Base-by-base conservation (phyloP, 2,797 vertebrate species). In the Acanthopagrus latus region DNA sequence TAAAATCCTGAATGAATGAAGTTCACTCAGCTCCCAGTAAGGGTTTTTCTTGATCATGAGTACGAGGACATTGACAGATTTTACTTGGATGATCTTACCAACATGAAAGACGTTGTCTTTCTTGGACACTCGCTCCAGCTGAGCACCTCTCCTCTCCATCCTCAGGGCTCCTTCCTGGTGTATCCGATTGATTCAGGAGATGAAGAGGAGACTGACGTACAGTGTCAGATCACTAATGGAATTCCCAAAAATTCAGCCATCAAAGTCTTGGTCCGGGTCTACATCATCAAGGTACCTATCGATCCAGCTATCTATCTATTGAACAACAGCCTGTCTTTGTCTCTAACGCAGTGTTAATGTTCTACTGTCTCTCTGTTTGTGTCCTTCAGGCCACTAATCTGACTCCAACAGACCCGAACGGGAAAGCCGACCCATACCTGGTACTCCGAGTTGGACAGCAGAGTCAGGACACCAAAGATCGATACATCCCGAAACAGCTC, bases 401-500 rank as follows among this genome's bases (percentile, higher is more conserved):
- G 90, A 93, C 97, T 73, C 97, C 98, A 17, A 94, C 94, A 6
- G 98, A 99, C 85, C 95, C 95, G 0, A 99, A 97, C 2, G 97
- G 98, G 63, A 99, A 98, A 89, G 96, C 97, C 25, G 98, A 99
- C 88, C 98, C 97, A 1, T 99, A 98, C 0, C 93, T 99, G 76
- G 88, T 97, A 71, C 92, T 99, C 66, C 96, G 93, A 46, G 80
- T 96, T 12, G 96, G 97, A 44, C 71, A 93, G 60, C 94, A 97
- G 85, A 81, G 68, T 56, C 91, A 90, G 80, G 94, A 97, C 93
- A 96, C 95, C 54, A 97, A 96, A 86, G 97, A 98, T 0, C 90
- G 94, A 80, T 99, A 99, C 82, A 97, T 99, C 88, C 96, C 97
- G 65, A 98, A 99, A 90, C 97, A 99, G 80, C 96, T 99, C 66